These are phyloP conservation scores for Rousettus leschenaultii DNA, from an alignment of 2,113 vertebrate species.

Conservation along the genomic window DNA sequence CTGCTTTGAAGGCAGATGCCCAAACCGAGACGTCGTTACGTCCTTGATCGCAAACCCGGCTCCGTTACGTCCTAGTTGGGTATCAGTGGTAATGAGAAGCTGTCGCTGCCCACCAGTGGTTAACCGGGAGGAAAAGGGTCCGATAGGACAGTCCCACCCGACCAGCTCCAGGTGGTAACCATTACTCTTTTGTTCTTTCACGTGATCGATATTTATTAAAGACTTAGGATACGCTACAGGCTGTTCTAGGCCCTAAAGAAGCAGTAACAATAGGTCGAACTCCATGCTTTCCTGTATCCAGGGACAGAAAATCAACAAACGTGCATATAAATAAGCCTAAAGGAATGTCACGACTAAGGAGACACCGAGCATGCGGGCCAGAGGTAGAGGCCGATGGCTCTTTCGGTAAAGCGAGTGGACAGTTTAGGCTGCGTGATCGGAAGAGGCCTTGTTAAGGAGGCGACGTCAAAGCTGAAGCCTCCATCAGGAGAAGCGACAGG, in stretches of 20 bases:
- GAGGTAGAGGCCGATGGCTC: fast-evolving
- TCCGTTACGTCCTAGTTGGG: not conserved
- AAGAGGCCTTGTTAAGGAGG: not conserved
- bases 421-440: no score
- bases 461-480: not conserved
- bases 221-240: not conserved
- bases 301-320: not conserved
- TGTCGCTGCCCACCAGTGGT: not conserved
- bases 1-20: not conserved
- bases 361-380: not conserved
- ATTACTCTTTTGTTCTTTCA: not conserved
- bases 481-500: no score
- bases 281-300: no score
- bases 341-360: not conserved
- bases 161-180: not conserved
- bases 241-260: not conserved
- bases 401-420: not conserved
- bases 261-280: not conserved
- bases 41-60: not conserved
- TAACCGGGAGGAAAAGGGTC: not conserved
- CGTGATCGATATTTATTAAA: not conserved
- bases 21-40: not conserved
- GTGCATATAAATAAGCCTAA: not conserved
- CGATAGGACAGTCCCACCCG: not conserved
- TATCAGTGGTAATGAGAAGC: not conserved